Evolutionary conservation across 2,888 invertebrate species (phyloP).

Genomic region (Cotesia congregata): DNA sequence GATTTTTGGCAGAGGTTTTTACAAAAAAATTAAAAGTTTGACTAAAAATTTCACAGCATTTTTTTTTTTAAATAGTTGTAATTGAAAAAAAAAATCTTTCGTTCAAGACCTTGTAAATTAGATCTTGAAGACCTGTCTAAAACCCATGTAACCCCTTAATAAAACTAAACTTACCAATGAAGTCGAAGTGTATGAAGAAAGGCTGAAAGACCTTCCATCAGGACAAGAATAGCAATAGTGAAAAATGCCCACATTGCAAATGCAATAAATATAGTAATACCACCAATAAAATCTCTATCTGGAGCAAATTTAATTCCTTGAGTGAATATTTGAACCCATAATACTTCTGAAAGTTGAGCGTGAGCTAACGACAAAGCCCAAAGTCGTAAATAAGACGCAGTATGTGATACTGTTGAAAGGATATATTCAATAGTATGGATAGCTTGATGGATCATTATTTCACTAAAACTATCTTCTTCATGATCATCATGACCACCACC

Average conservation of each 20-base stretch:
- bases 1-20: too few relatives aligned
- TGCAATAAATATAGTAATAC: slow-evolving; percentile 74
- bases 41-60: too few relatives aligned
- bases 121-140: too few relatives aligned
- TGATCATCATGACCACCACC: slow-evolving; percentile 59
- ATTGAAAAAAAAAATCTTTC: too few relatives aligned
- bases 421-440: slow-evolving; percentile 98
- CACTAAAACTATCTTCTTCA: slow-evolving; percentile 81
- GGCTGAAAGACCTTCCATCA: slow-evolving; percentile 93
- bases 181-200: slow-evolving; percentile 90
- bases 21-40: too few relatives aligned
- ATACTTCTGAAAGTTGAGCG: slow-evolving; percentile 88
- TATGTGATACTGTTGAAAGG: slow-evolving; percentile 95
- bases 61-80: too few relatives aligned
- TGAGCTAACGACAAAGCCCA: slow-evolving; percentile 98
- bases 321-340: slow-evolving; percentile 80
- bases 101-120: too few relatives aligned
- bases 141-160: too few relatives aligned
- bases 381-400: slow-evolving; percentile 94
- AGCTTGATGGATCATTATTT: slow-evolving; percentile 92
- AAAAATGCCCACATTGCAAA: slow-evolving; percentile 86
- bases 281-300: slow-evolving; percentile 64
- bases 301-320: slow-evolving; percentile 70
- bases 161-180: slow-evolving; percentile 79
- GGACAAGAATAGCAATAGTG: slow-evolving; percentile 85